Evolutionary conservation across 2,888 invertebrate genomes (phyloP).

Genomic region (Polymixis lichenea): DNA sequence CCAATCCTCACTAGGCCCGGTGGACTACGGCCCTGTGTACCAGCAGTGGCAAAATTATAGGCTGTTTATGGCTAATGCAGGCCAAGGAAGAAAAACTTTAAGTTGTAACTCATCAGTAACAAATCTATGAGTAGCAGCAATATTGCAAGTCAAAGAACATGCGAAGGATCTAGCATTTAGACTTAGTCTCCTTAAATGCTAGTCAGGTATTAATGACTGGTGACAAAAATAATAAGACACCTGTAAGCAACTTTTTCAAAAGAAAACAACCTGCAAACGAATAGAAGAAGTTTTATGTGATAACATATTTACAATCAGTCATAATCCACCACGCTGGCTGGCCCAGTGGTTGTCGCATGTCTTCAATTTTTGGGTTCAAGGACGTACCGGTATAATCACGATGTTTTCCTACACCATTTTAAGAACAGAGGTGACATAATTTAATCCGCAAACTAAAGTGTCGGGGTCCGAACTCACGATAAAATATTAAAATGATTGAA

Average conservation of each 20-base stretch:
- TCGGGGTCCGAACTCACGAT: too few relatives aligned
- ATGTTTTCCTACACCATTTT: too few relatives aligned
- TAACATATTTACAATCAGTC: neutral
- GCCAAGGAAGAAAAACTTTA: too few relatives aligned
- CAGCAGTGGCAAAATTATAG: neutral
- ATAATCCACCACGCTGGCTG: too few relatives aligned
- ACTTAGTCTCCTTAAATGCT: neutral
- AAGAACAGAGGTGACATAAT: too few relatives aligned
- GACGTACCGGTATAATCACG: too few relatives aligned
- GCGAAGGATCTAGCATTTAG: neutral
- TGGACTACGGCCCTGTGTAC: neutral
- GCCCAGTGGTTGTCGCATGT: too few relatives aligned
- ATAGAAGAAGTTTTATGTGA: neutral
- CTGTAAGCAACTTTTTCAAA: rapidly evolving
- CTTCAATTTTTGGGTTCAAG: too few relatives aligned
- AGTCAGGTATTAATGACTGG: neutral
- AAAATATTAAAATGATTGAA: neutral
- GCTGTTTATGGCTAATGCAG: neutral
- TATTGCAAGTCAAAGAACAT: neutral
- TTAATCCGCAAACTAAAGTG: too few relatives aligned
- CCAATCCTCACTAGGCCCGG: neutral
- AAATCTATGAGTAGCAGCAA: neutral
- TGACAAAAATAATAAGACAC: neutral
- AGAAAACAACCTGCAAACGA: neutral
- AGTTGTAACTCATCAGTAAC: neutral